These are phyloP conservation scores for Muscidifurax raptorellus DNA, from an alignment of 1,140 invertebrate genomes.

Conservation along the genomic window DNA sequence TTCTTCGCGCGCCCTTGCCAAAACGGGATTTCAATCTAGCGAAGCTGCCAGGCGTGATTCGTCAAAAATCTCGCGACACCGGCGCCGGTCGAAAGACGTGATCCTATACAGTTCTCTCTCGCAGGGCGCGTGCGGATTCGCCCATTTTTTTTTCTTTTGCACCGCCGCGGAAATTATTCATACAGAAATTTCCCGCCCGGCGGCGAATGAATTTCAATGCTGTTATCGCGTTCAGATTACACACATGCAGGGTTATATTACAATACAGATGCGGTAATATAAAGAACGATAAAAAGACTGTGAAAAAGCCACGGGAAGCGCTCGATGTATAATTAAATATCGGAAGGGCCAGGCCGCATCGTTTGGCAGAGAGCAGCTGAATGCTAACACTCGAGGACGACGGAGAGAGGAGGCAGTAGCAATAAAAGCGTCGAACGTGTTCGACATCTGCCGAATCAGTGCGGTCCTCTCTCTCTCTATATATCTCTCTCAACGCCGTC, in stretches of 20 bases:
- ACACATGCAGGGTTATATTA: background rate
- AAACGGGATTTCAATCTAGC: conserved; percentile 34
- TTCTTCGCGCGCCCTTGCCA: conserved; percentile 53
- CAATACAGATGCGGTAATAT: background rate
- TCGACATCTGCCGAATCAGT: conserved; percentile 64
- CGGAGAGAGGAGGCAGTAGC: conserved; percentile 37
- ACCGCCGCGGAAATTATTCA: conserved; percentile 1
- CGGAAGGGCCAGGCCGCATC: background rate
- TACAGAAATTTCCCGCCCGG: background rate
- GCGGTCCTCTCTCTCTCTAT: background rate
- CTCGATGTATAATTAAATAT: conserved; percentile 1
- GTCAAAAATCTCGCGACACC: conserved; percentile 16
- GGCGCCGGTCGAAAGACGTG: background rate
- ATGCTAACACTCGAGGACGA: background rate
- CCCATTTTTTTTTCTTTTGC: background rate
- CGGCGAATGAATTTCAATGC: background rate
- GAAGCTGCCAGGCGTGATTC: conserved; percentile 19
- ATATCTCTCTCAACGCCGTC: background rate
- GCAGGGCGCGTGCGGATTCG: no score
- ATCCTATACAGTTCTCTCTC: background rate
- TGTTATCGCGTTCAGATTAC: background rate
- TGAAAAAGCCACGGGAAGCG: background rate
- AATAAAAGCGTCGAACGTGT: conserved; percentile 60
- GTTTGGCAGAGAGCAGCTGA: conserved; percentile 14
- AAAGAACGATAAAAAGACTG: background rate